Evolutionary conservation across 2,888 invertebrate genomes (phyloP).

Genomic region (Pandemis corylana): DNA sequence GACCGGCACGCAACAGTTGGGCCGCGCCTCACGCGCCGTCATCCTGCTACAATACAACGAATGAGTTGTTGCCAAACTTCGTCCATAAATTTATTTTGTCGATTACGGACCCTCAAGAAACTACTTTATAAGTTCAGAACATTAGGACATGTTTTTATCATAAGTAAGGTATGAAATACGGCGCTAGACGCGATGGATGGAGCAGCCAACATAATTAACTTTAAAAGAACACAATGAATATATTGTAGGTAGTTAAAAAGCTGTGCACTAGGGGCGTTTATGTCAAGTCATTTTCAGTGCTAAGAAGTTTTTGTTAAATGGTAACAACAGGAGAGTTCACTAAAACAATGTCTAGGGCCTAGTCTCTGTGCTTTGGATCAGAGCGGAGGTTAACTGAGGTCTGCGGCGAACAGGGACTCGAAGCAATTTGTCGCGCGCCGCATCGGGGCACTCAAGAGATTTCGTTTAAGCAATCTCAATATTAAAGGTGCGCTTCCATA

Average conservation of each 20-base stretch:
- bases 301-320: no score
- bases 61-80: conserved; percentile 25
- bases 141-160: not conserved
- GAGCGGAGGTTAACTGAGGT: no score
- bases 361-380: not conserved
- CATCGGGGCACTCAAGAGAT: not conserved
- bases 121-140: conserved; percentile 15
- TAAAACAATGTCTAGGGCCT: not conserved
- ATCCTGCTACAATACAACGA: not conserved
- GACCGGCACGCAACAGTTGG: conserved; percentile 26
- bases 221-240: not conserved
- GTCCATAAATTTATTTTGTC: conserved; percentile 23
- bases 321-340: no score
- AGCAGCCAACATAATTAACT: not conserved
- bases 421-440: not conserved
- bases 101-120: conserved; percentile 6
- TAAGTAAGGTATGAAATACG: not conserved
- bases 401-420: not conserved
- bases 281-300: no score
- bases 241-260: no score
- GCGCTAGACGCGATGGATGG: not conserved
- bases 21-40: conserved; percentile 19
- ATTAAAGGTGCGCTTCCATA: no score
- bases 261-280: no score
- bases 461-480: not conserved